Evolutionary conservation across 1,140 invertebrate species (phyloP).

Genomic region (Thrips palmi): DNA sequence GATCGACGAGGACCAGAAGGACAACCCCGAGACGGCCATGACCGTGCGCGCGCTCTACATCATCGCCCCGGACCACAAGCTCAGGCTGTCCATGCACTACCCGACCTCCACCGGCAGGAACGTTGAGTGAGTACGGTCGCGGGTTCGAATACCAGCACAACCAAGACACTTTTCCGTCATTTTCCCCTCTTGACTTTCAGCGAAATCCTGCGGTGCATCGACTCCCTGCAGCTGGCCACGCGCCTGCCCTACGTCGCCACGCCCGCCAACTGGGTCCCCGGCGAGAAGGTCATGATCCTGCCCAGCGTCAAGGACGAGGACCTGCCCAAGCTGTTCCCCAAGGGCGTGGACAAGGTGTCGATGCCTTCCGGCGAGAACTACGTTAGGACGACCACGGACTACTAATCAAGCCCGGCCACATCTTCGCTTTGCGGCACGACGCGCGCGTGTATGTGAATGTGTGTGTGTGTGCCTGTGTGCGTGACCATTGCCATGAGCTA

Average conservation of each 20-base stretch:
- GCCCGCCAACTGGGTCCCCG: slow-evolving; percentile 72
- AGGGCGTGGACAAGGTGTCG: slow-evolving; percentile 39
- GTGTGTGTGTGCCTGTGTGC: too few species aligned
- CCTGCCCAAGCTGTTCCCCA: slow-evolving; percentile 47
- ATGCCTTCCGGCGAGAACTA: slow-evolving; percentile 69
- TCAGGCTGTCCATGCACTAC: slow-evolving; percentile 75
- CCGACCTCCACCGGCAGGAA: slow-evolving; percentile 81
- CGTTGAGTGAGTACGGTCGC: slow-evolving; percentile 79
- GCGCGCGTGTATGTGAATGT: too few species aligned
- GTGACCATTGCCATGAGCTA: too few species aligned
- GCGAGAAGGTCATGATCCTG: slow-evolving; percentile 65
- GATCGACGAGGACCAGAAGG: slow-evolving; percentile 64
- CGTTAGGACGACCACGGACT: slow-evolving; percentile 53
- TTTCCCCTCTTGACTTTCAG: too few species aligned
- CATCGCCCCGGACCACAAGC: slow-evolving; percentile 67
- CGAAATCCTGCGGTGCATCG: slow-evolving; percentile 74
- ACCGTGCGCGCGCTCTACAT: slow-evolving; percentile 75
- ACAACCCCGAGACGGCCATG: slow-evolving; percentile 44
- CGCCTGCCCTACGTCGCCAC: slow-evolving; percentile 53
- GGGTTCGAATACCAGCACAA: too few species aligned
- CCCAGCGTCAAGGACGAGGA: slow-evolving; percentile 54
- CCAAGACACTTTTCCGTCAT: too few species aligned
- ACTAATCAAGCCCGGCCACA: too few species aligned
- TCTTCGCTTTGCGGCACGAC: too few species aligned
- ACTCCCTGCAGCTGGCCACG: slow-evolving; percentile 70